Evolutionary conservation across 1,140 invertebrate species (phyloP).

Genomic region (Zaprionus inermis): DNA sequence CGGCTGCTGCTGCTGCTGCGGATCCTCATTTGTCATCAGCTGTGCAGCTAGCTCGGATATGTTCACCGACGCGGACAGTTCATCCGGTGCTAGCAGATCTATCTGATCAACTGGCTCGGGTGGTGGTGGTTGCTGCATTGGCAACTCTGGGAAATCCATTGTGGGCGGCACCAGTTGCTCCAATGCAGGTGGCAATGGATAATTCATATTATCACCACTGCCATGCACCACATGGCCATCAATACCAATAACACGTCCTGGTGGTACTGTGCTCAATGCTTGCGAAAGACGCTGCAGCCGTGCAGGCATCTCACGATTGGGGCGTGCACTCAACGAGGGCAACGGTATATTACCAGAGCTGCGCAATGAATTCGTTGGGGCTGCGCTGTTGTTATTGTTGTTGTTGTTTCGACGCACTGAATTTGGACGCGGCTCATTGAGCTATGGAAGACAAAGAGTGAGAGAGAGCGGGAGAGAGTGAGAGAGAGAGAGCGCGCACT

Average conservation of each 20-base stretch:
- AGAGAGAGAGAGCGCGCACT: constrained; percentile 6
- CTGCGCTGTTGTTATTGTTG: neutral
- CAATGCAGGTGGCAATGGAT: constrained; percentile 36
- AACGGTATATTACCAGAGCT: neutral
- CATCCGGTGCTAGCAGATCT: neutral
- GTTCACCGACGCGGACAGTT: neutral
- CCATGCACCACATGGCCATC: neutral
- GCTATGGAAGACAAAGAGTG: neutral
- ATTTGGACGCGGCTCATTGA: constrained; percentile 14
- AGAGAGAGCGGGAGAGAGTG: neutral
- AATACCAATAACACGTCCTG: neutral
- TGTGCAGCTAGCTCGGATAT: constrained; percentile 34
- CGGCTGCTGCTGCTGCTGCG: neutral
- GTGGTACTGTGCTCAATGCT: neutral
- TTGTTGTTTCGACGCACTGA: constrained; percentile 25
- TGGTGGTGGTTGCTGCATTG: constrained; percentile 14
- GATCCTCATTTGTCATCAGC: constrained; percentile 18
- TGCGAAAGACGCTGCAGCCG: constrained; percentile 50
- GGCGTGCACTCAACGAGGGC: constrained; percentile 19
- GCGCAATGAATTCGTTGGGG: constrained; percentile 38
- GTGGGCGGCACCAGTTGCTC: constrained; percentile 40
- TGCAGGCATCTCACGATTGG: constrained; percentile 51
- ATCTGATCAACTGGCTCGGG: neutral
- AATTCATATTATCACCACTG: constrained; percentile 20
- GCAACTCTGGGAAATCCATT: constrained; percentile 42